Conservation (phyloP, 2,888 invertebrate species). For the Pammene fasciana region DNA sequence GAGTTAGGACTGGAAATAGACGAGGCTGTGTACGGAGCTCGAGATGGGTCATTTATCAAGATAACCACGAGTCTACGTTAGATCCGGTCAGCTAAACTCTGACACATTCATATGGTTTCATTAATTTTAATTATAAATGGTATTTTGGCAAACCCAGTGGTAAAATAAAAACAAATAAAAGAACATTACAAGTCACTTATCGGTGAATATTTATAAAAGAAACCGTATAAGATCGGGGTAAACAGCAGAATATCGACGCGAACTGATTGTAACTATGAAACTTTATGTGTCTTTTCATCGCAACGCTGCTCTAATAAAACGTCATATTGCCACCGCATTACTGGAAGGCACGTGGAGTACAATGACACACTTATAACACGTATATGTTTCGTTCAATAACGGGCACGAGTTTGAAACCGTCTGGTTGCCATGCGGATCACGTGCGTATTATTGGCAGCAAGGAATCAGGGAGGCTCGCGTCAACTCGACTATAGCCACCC, state of each 20-base stretch:
- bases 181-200: background rate
- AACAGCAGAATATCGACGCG: background rate
- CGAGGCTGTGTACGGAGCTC: constrained; percentile 18
- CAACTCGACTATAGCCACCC: constrained; percentile 53
- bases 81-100: constrained; percentile 16
- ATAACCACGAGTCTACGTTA: constrained; percentile 10
- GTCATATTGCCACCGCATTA: constrained; percentile 48
- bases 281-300: constrained; percentile 27
- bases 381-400: constrained; percentile 65
- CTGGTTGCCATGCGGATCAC: constrained; percentile 64
- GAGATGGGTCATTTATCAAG: constrained; percentile 31
- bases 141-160: background rate
- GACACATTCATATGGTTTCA: constrained; percentile 14
- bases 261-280: constrained; percentile 28
- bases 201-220: background rate
- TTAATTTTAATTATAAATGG: constrained; percentile 13
- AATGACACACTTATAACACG: constrained; percentile 48
- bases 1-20: constrained; percentile 24
- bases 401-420: constrained; percentile 53
- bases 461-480: constrained; percentile 68
- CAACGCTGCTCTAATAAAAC: constrained; percentile 47
- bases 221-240: background rate
- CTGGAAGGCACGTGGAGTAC: constrained; percentile 36
- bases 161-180: no score
- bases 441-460: constrained; percentile 77